These are phyloP conservation scores for Gallinago jamesoni DNA, from an alignment of 2,113 vertebrate species.

Conservation along the genomic window DNA sequence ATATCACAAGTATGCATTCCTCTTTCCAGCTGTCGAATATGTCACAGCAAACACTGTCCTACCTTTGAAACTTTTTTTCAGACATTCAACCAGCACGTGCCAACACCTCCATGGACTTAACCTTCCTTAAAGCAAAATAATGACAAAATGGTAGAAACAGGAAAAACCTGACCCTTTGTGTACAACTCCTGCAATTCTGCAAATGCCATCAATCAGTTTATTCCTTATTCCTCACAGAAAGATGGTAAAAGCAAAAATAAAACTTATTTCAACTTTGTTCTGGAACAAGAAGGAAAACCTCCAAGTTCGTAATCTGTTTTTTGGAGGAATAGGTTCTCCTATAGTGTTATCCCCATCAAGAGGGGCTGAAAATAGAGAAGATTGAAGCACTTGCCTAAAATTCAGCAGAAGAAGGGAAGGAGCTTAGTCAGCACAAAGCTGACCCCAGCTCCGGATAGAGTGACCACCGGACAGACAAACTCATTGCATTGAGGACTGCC, in stretches of 20 bases:
- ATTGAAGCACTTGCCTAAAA: background rate
- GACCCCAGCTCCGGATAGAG: background rate
- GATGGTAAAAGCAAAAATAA: background rate
- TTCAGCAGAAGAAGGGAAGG: background rate
- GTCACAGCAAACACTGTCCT: background rate
- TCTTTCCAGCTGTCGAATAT: background rate
- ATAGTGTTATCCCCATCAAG: background rate
- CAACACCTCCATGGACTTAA: background rate
- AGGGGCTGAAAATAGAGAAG: background rate
- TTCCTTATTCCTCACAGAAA: background rate
- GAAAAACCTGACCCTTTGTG: background rate
- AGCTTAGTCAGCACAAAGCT: background rate
- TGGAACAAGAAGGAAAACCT: background rate
- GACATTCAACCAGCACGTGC: background rate
- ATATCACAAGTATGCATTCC: background rate
- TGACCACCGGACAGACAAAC: background rate
- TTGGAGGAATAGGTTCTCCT: background rate
- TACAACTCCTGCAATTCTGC: background rate
- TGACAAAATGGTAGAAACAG: background rate
- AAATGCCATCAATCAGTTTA: background rate
- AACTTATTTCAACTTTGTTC: background rate
- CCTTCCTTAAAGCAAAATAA: background rate
- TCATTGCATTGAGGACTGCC: background rate
- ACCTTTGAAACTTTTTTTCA: background rate
- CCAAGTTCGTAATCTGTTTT: background rate